Conservation (phyloP, 64 coral and sea anemone genomes). For the Montipora cactus region DNA sequence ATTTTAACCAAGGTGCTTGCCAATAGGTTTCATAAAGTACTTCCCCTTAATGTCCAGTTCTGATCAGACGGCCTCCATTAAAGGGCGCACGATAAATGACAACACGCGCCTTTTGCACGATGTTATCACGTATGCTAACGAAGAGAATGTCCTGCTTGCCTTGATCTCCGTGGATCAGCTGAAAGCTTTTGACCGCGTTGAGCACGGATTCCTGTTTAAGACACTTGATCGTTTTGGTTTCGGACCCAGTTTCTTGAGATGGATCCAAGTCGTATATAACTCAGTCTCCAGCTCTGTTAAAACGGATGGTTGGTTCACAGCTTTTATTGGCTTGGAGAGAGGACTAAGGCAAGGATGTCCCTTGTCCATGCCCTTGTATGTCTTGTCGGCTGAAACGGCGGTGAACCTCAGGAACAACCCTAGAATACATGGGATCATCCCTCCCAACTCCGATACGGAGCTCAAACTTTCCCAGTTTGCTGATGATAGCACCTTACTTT, state of each 20-base stretch:
- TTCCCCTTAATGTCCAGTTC: neutral
- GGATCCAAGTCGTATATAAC: conserved; percentile 35
- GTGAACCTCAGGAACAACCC: neutral
- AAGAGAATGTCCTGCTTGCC: neutral
- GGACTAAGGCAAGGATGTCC: conserved; percentile 15
- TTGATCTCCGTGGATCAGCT: conserved; percentile 10
- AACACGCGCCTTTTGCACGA: conserved; percentile 13
- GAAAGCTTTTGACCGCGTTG: neutral
- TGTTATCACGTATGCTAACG: conserved; percentile 4
- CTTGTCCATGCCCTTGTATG: conserved; percentile 59
- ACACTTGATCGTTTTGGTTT: neutral
- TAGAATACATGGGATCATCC: neutral
- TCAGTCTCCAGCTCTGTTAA: conserved; percentile 15
- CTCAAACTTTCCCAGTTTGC: conserved; percentile 27
- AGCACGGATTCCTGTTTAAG: neutral
- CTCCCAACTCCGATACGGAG: neutral
- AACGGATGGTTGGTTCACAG: conserved; percentile 23
- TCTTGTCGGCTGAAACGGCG: conserved; percentile 14
- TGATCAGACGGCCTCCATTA: conserved; percentile 14
- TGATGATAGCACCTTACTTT: conserved; percentile 33
- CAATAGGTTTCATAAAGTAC: neutral
- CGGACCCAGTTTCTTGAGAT: conserved; percentile 12
- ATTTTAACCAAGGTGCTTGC: conserved; percentile 48
- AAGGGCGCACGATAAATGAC: conserved; percentile 4
- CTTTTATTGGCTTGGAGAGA: neutral